phyloP scores from a whole-genome alignment of 2,113 vertebrate genomes.

The Smithornis capensis region DNA sequence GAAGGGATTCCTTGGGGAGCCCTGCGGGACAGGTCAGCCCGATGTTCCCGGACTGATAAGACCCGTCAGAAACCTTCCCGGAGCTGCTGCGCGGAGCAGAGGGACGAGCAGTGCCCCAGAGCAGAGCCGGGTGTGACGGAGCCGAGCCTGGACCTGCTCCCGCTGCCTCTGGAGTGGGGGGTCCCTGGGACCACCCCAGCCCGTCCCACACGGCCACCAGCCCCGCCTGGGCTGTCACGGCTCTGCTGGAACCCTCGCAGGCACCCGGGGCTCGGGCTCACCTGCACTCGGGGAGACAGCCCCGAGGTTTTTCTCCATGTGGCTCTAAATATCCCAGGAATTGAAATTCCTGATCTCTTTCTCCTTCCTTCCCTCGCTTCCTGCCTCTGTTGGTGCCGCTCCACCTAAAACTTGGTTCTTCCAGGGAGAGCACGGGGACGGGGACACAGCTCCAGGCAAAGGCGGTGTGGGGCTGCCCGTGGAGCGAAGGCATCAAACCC shows the following conservation, averaged over 20 bases:
- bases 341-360: not conserved
- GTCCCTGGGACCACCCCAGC: rapidly evolving
- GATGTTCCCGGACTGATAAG: not conserved
- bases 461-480: not conserved
- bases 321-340: not conserved
- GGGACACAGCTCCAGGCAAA: rapidly evolving
- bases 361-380: not conserved
- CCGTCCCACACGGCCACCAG: not conserved
- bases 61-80: not conserved
- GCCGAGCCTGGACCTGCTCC: rapidly evolving
- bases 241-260: not conserved
- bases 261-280: rapidly evolving
- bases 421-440: rapidly evolving
- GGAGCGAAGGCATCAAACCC: rapidly evolving
- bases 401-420: rapidly evolving
- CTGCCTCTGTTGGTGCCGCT: not conserved
- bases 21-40: not conserved
- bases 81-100: not conserved
- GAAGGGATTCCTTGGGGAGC: not conserved
- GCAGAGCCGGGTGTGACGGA: rapidly evolving
- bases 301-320: rapidly evolving
- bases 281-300: not conserved
- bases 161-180: rapidly evolving
- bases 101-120: not conserved
- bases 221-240: not conserved